Conservation (phyloP, 2,888 invertebrate species). For the Diachrysia chrysitis region DNA sequence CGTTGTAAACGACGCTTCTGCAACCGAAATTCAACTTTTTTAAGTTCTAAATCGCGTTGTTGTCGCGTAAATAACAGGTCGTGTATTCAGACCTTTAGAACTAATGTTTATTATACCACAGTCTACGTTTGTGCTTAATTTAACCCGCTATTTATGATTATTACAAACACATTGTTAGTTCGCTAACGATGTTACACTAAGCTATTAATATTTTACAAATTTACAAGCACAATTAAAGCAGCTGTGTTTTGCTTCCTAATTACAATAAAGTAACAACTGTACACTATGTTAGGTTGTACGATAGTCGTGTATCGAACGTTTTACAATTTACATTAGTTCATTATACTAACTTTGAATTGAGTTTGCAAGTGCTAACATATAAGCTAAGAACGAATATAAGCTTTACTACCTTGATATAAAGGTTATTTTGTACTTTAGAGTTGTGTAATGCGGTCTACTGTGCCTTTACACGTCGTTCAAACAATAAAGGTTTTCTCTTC, state of each 20-base stretch:
- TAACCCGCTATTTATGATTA: constrained; percentile 40
- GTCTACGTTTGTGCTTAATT: constrained; percentile 33
- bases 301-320: neutral
- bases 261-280: constrained; percentile 22
- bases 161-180: constrained; percentile 29
- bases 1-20: neutral
- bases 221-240: constrained; percentile 16
- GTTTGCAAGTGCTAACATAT: neutral
- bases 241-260: constrained; percentile 15
- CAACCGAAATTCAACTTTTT: no score
- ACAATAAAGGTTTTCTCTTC: neutral
- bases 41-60: neutral
- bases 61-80: neutral
- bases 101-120: constrained; percentile 23
- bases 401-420: neutral
- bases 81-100: neutral
- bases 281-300: constrained; percentile 8
- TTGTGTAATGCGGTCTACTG: neutral
- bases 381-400: neutral
- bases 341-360: constrained; percentile 4
- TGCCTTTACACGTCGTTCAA: neutral
- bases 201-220: constrained; percentile 31
- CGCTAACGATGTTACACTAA: constrained; percentile 39
- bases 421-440: neutral
- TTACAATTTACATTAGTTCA: constrained; percentile 4